phyloP scores from a whole-genome alignment of 2,888 invertebrate species.

The Dolichomitus sp. region DNA sequence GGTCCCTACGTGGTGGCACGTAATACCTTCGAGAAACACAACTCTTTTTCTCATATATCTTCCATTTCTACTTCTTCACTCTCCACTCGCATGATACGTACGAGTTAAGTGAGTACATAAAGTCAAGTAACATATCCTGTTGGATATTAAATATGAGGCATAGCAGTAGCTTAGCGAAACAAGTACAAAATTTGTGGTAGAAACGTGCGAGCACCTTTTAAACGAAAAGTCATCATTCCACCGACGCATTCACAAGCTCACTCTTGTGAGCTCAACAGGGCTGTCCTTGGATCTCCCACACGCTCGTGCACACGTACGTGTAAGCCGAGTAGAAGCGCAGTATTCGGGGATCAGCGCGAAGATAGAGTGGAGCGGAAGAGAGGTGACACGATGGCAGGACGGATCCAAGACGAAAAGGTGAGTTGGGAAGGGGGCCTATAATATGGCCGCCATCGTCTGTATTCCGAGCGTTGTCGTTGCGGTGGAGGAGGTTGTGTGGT shows the following conservation, averaged over 20 bases:
- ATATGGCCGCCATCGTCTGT: slow-evolving; percentile 85
- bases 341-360: slow-evolving; percentile 46
- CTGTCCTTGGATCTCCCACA: slow-evolving; percentile 36
- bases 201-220: slow-evolving; percentile 33
- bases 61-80: slow-evolving; percentile 15
- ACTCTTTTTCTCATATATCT: slow-evolving; percentile 32
- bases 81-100: slow-evolving; percentile 4
- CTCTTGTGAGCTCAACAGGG: background rate
- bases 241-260: slow-evolving; percentile 31
- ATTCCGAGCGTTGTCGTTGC: slow-evolving; percentile 81
- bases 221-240: slow-evolving; percentile 29
- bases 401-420: slow-evolving; percentile 48
- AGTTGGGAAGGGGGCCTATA: slow-evolving; percentile 72
- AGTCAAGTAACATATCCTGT: slow-evolving; percentile 23
- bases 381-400: slow-evolving; percentile 29
- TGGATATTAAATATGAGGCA: slow-evolving; percentile 2
- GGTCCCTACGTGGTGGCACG: slow-evolving; percentile 80
- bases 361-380: slow-evolving; percentile 50
- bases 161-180: background rate
- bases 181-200: slow-evolving; percentile 13
- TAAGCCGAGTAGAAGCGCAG: slow-evolving; percentile 53
- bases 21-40: slow-evolving; percentile 65
- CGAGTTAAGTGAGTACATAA: slow-evolving; percentile 15
- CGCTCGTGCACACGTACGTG: slow-evolving; percentile 60
- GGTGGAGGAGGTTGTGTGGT: slow-evolving; percentile 49